Evolutionary conservation across 2,113 vertebrate species (phyloP), one percentile per base, ranked within the genome.

Genomic region (Pterocles burchelli): DNA sequence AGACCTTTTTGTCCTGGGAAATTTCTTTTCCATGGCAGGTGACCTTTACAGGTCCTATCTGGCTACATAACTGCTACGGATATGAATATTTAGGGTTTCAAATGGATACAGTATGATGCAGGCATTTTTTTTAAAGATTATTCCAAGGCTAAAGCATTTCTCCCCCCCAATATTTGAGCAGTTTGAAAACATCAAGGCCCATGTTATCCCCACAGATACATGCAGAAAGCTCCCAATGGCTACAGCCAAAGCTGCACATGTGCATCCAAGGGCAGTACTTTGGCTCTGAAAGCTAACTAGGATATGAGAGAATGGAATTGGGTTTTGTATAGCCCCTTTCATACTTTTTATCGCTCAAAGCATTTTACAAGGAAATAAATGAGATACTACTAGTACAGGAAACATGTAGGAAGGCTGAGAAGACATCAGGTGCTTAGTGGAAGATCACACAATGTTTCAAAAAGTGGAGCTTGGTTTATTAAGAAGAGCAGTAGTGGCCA

Each of bases 1-100:
- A 92, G 86, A 88, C n/a, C 18, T 59, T 95, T 79, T 76, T 79
- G 84, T 68, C 87, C 71, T 94, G 75, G 84, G 92, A 95, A 94
- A 67, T 79, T 59, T 85, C 59, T 95, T 95, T 94, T 93, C 86
- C 72, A 78, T 81, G 81, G 84, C 85, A 93, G 71, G 80, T 96
- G 89, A 96, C 92, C 78, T 94, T 96, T 93, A 9, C 18, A 88
- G 80, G 70, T 81, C 93, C 93, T 92, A 67, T 84, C 86, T 73
- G 79, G 68, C 90, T 79, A 41, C 49, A 72, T 70, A 88, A 73
- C 87, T 80, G 41, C 57, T 72, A 29, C 0, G 2, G 36, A 96
- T 96, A 96, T 92, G 94, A 95, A 92, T 75, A 90, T 59, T 75
- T 58, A 90, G 74, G n/a, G 36, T 92, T 88, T 94, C 78, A 89